Conservation (phyloP, 2,888 invertebrate species). For the Abrostola triplasia region DNA sequence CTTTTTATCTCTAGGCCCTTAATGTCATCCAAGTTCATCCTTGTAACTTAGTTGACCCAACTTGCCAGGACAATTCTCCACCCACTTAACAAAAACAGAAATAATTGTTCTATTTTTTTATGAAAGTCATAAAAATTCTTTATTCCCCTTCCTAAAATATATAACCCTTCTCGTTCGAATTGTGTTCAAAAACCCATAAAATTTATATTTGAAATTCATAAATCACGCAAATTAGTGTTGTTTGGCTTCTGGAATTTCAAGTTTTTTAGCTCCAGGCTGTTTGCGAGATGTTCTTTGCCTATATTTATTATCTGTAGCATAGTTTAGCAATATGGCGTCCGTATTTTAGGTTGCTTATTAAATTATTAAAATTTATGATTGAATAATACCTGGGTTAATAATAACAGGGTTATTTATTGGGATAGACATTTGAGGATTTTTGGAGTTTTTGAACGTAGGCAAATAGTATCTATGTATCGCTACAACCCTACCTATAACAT, state of each 20-base stretch:
- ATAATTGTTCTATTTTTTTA: background rate
- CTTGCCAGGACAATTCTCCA: too few species aligned
- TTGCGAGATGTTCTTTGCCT: slow-evolving; percentile 54
- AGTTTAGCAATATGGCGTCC: slow-evolving; percentile 29
- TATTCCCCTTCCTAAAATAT: slow-evolving; percentile 39
- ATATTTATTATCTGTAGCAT: slow-evolving; percentile 38
- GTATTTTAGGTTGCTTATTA: slow-evolving; percentile 36
- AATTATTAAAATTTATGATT: slow-evolving; percentile 39
- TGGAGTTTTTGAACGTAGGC: slow-evolving; percentile 3
- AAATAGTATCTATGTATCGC: too few species aligned
- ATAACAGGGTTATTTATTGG: slow-evolving; percentile 31
- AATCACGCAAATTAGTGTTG: slow-evolving; percentile 67
- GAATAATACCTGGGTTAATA: too few species aligned
- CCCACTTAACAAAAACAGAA: background rate
- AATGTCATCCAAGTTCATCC: too few species aligned
- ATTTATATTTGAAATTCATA: slow-evolving; percentile 66
- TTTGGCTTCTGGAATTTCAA: slow-evolving; percentile 64
- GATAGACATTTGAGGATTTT: slow-evolving; percentile 9
- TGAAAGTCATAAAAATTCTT: slow-evolving; percentile 20
- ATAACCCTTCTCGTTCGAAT: slow-evolving; percentile 49
- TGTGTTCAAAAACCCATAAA: slow-evolving; percentile 55
- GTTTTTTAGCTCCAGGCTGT: slow-evolving; percentile 59
- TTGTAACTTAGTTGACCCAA: too few species aligned
- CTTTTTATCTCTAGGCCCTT: too few species aligned
- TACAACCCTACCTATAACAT: too few species aligned